Conservation (phyloP, 2,888 invertebrate genomes). For the Cyaniris semiargus region DNA sequence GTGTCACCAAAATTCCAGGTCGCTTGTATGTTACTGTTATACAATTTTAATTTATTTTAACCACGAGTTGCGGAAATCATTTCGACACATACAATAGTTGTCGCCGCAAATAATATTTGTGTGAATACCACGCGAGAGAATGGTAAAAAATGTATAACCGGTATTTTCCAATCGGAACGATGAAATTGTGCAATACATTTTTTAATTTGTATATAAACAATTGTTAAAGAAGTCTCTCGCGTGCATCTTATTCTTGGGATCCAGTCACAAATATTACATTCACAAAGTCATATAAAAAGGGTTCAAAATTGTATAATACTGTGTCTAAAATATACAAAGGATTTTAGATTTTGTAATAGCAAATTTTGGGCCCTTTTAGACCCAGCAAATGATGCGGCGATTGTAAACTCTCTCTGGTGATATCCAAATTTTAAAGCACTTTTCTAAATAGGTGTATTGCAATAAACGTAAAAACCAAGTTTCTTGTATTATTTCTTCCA, state of each 20-base stretch:
- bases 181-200: slow-evolving; percentile 25
- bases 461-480: slow-evolving; percentile 27
- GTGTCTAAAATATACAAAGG: not conserved
- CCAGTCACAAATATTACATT: slow-evolving; percentile 23
- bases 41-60: slow-evolving; percentile 2
- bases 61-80: slow-evolving; percentile 12
- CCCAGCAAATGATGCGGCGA: slow-evolving; percentile 4
- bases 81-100: not conserved
- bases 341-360: not conserved
- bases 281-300: slow-evolving; percentile 19
- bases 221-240: not conserved
- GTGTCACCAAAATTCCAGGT: slow-evolving; percentile 4
- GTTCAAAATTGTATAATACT: not conserved
- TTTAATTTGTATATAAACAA: not conserved
- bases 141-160: not conserved
- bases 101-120: not conserved
- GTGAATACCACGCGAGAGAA: not conserved
- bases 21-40: slow-evolving; percentile 14
- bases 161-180: not conserved
- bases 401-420: slow-evolving; percentile 29
- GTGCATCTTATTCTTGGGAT: not conserved
- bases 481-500: slow-evolving; percentile 7
- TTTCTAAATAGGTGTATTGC: slow-evolving; percentile 33
- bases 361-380: not conserved
- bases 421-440: slow-evolving; percentile 32